phyloP scores from a whole-genome alignment of 2,113 vertebrate species.

The Rhabdomys dilectus region DNA sequence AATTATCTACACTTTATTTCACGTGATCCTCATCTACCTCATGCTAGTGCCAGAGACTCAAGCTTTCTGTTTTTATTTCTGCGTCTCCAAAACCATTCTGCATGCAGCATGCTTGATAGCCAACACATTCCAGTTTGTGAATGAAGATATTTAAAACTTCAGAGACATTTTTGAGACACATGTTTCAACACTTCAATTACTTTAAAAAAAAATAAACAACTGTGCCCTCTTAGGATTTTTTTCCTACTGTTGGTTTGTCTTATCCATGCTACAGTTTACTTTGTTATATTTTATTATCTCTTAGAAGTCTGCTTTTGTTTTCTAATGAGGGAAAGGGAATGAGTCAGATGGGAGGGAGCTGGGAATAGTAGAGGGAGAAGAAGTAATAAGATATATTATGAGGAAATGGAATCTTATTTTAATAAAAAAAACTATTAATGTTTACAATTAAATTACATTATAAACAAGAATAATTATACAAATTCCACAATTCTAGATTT shows the following conservation, averaged over 20 bases:
- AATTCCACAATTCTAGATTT: not conserved
- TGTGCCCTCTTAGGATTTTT: not conserved
- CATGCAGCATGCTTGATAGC: not conserved
- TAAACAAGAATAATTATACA: not conserved
- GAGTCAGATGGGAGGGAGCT: not conserved
- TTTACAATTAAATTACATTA: not conserved
- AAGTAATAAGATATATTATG: not conserved
- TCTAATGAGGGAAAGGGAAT: not conserved
- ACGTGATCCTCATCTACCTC: not conserved
- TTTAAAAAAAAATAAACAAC: not conserved
- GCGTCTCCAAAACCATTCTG: not conserved
- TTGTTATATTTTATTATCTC: not conserved
- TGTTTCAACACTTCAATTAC: not conserved
- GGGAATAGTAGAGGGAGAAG: not conserved
- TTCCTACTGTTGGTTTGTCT: not conserved
- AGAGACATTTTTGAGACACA: not conserved
- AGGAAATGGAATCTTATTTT: not conserved
- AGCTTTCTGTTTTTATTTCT: not conserved
- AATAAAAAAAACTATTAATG: not conserved
- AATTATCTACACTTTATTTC: not conserved
- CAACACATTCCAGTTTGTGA: not conserved
- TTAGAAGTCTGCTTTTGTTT: not conserved
- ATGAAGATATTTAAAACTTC: not conserved
- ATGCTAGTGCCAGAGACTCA: not conserved
- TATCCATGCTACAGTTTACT: not conserved